Conservation (phyloP, 2,888 invertebrate species). For the Copidosoma aretas region DNA sequence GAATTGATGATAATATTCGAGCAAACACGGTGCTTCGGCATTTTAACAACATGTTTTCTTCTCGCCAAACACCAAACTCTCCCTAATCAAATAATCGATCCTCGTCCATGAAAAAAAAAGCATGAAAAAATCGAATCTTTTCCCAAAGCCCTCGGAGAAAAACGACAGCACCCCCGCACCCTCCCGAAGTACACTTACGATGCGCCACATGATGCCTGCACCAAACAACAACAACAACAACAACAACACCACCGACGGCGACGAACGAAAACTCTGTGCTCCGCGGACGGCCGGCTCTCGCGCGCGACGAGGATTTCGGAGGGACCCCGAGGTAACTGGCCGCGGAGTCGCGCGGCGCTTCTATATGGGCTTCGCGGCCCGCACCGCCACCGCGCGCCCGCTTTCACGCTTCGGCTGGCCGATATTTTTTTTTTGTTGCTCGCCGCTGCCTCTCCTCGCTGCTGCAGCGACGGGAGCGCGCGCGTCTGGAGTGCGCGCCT, state of each 20-base stretch:
- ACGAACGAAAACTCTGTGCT: too few relatives aligned
- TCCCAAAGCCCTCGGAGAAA: too few relatives aligned
- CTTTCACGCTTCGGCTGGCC: conserved; percentile 49
- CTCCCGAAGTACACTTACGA: conserved; percentile 50
- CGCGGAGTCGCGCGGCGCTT: conserved; percentile 54
- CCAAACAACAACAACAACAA: too few relatives aligned
- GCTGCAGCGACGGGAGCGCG: background rate
- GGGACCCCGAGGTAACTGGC: conserved; percentile 56
- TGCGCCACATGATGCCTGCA: conserved; percentile 52
- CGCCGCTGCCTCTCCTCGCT: conserved; percentile 8
- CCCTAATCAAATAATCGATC: too few relatives aligned
- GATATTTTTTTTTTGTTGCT: conserved; percentile 17
- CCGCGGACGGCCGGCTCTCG: conserved; percentile 9
- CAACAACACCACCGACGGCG: too few relatives aligned
- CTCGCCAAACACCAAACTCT: too few relatives aligned
- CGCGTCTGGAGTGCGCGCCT: background rate
- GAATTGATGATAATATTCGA: too few relatives aligned
- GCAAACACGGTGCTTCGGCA: too few relatives aligned
- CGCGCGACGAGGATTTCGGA: conserved; percentile 49
- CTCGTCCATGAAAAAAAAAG: too few relatives aligned
- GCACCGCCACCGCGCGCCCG: conserved; percentile 41
- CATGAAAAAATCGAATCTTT: too few relatives aligned
- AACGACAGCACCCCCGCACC: background rate
- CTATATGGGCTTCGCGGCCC: conserved; percentile 53
- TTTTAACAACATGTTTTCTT: too few relatives aligned